A percentile compares a stretch with the other conserved stretches of the same genome.
phyloP scores from a whole-genome alignment of 1,140 invertebrate genomes.

The Calliphora vicina region DNA sequence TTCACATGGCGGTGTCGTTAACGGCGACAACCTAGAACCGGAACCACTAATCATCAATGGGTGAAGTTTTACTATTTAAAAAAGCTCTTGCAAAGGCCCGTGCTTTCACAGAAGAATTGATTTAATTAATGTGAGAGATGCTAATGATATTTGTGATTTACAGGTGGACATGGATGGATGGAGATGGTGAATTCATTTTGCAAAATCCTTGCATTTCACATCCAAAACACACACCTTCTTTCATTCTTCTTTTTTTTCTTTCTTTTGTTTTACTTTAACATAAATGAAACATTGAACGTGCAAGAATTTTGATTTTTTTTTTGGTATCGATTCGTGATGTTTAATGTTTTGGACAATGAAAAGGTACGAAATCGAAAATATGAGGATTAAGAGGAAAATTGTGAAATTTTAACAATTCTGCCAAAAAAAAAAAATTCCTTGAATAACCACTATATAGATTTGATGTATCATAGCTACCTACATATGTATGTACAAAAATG shows the following conservation, averaged over 20 bases:
- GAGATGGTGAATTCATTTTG: conserved; percentile 19
- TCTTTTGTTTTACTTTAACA: conserved; percentile 25
- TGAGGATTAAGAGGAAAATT: too few relatives aligned
- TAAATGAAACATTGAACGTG: conserved; percentile 28
- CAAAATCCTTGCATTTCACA: conserved; percentile 8
- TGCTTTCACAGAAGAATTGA: conserved; percentile 65
- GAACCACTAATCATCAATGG: conserved; percentile 63
- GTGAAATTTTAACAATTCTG: too few relatives aligned
- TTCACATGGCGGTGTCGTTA: conserved; percentile 88
- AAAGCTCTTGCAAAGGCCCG: conserved; percentile 53
- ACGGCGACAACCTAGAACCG: conserved; percentile 77
- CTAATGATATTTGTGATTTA: conserved; percentile 33
- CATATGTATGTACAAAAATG: too few relatives aligned
- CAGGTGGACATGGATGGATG: not conserved
- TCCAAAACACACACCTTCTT: not conserved
- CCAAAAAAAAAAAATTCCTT: too few relatives aligned
- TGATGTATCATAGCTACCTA: too few relatives aligned
- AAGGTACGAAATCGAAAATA: too few relatives aligned
- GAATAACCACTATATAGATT: too few relatives aligned
- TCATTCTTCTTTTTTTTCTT: conserved; percentile 25
- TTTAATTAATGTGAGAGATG: conserved; percentile 45
- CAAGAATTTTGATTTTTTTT: conserved; percentile 17
- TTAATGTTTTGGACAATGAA: too few relatives aligned
- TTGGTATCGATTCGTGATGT: not conserved
- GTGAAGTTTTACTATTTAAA: conserved; percentile 60